Evolutionary conservation across 2,113 vertebrate genomes (phyloP).

Genomic region (Gallinago jamesoni): DNA sequence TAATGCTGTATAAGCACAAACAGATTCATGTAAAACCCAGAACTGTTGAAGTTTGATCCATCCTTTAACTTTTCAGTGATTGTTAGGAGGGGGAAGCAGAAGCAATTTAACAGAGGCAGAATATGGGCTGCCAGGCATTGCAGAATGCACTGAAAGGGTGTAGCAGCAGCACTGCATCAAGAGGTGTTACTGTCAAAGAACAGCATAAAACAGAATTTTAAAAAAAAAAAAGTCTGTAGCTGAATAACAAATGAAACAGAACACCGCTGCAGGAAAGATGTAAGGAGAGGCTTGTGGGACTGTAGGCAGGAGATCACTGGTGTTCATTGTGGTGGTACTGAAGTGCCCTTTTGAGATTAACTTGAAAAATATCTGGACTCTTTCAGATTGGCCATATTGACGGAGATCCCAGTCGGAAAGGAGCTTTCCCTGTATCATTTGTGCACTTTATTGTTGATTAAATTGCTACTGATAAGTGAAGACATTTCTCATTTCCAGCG

Average conservation of each 20-base stretch:
- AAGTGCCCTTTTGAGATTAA: not conserved
- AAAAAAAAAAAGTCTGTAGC: not conserved
- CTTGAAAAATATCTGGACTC: not conserved
- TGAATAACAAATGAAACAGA: not conserved
- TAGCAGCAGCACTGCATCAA: not conserved
- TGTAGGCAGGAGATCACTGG: not conserved
- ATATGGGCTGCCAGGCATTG: not conserved
- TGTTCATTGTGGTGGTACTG: not conserved
- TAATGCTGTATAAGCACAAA: not conserved
- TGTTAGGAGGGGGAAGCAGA: not conserved
- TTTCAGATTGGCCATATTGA: slow-evolving; percentile 93
- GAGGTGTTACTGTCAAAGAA: not conserved
- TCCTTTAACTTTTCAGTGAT: not conserved
- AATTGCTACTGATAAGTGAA: slow-evolving; percentile 63
- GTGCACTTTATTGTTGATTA: slow-evolving; percentile 95
- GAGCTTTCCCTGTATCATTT: slow-evolving; percentile 92
- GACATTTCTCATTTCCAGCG: slow-evolving; percentile 46
- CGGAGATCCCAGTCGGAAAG: slow-evolving; percentile 84
- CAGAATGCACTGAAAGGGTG: not conserved
- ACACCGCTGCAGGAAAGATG: not conserved
- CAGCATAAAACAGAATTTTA: not conserved
- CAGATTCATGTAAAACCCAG: not conserved
- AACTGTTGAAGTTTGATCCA: not conserved
- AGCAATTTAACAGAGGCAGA: not conserved
- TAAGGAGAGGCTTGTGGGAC: not conserved